phyloP scores from a whole-genome alignment of 2,113 vertebrate genomes.

The Aegithalos caudatus region DNA sequence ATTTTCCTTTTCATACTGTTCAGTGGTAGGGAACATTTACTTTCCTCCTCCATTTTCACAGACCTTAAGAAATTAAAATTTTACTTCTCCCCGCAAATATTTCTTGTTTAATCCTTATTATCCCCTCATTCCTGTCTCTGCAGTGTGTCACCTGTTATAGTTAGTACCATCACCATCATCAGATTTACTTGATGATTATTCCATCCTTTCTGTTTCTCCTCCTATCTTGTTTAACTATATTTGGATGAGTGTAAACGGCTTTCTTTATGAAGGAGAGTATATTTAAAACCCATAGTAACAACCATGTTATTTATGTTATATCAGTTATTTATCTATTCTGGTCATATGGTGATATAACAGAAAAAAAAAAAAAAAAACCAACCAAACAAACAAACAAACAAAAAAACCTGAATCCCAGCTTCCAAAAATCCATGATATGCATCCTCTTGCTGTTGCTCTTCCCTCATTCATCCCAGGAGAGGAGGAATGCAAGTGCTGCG shows the following conservation, averaged over 20 bases:
- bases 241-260: neutral
- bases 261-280: neutral
- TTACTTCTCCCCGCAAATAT: accelerated
- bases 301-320: neutral
- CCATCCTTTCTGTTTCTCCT: neutral
- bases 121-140: neutral
- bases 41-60: neutral
- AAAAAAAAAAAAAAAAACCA: accelerated
- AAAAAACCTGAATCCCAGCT: accelerated
- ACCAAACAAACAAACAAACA: neutral
- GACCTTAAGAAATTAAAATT: neutral
- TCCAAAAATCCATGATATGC: neutral
- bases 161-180: neutral
- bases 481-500: neutral
- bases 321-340: neutral
- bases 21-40: neutral
- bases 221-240: neutral
- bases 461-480: neutral
- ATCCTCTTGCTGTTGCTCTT: neutral
- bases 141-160: neutral
- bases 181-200: neutral
- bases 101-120: neutral
- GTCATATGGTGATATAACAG: neutral
- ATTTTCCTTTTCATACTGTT: neutral
- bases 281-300: neutral